Percentiles rank a stretch among this genome's conserved stretches.
These are phyloP conservation scores for Eupeodes corollae DNA, from an alignment of 1,140 invertebrate species.

Conservation along the genomic window DNA sequence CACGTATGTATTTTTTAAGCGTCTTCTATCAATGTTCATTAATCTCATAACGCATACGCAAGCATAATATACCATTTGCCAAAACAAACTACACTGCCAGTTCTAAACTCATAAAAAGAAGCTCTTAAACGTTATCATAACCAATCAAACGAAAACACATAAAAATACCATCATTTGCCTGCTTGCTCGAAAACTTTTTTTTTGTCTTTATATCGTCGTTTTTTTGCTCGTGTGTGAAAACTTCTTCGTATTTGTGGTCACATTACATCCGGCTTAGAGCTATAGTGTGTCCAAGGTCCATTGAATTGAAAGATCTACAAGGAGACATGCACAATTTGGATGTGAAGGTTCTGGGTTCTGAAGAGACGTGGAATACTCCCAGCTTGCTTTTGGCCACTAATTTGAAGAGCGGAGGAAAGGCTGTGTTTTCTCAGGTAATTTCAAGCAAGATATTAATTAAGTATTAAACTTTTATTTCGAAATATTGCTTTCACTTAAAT, in stretches of 20 bases:
- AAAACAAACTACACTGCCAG: too few relatives aligned
- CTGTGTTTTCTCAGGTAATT: conserved; percentile 72
- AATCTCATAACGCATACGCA: too few relatives aligned
- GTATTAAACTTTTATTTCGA: too few relatives aligned
- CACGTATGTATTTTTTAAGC: too few relatives aligned
- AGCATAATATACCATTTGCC: too few relatives aligned
- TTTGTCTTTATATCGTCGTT: conserved; percentile 3
- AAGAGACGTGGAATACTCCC: conserved; percentile 76
- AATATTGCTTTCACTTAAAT: too few relatives aligned
- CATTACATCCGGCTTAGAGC: conserved; percentile 25
- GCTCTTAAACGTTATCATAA: too few relatives aligned
- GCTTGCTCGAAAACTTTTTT: conserved; percentile 4
- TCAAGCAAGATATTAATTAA: too few relatives aligned
- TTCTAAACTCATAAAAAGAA: too few relatives aligned
- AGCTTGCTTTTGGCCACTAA: conserved; percentile 62
- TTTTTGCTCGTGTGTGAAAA: conserved; percentile 4
- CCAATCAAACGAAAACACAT: not conserved
- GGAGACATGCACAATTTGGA: conserved; percentile 56
- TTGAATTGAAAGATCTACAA: conserved; percentile 49
- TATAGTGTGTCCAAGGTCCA: conserved; percentile 38
- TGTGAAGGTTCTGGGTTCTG: conserved; percentile 63
- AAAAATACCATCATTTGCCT: not conserved
- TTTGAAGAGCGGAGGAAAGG: conserved; percentile 49
- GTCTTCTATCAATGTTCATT: too few relatives aligned
- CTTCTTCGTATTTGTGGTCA: conserved; percentile 5